phyloP scores from a whole-genome alignment of 1,140 invertebrate genomes.

The Temnothorax curvispinosus region DNA sequence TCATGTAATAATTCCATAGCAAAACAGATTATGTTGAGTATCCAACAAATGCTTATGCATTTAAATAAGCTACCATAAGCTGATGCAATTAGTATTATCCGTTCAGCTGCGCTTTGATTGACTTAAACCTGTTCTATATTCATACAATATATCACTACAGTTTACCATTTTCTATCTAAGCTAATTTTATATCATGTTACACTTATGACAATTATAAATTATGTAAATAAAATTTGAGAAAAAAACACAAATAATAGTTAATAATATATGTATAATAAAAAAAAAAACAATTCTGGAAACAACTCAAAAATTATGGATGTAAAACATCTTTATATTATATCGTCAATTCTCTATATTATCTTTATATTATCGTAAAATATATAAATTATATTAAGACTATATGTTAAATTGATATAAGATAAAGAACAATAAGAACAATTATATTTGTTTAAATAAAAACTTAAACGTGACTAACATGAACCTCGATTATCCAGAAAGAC shows the following conservation, averaged over 20 bases:
- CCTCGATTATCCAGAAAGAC: constrained; percentile 30
- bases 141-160: background rate
- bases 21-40: background rate
- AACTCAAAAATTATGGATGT: background rate
- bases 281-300: background rate
- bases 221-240: background rate
- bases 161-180: background rate
- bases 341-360: background rate
- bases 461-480: background rate
- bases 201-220: constrained; percentile 20
- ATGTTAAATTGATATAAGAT: background rate
- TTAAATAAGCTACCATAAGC: constrained; percentile 22
- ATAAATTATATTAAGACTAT: background rate
- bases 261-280: background rate
- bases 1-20: background rate
- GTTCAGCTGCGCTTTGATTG: constrained; percentile 20
- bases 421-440: background rate
- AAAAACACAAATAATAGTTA: background rate
- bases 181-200: background rate
- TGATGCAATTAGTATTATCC: constrained; percentile 36
- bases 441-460: constrained; percentile 1
- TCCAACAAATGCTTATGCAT: background rate
- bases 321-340: background rate
- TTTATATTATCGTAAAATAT: background rate
- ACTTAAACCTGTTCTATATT: constrained; percentile 19